Conservation (phyloP, 1,140 invertebrate genomes). For the Trichonephila clavata region DNA sequence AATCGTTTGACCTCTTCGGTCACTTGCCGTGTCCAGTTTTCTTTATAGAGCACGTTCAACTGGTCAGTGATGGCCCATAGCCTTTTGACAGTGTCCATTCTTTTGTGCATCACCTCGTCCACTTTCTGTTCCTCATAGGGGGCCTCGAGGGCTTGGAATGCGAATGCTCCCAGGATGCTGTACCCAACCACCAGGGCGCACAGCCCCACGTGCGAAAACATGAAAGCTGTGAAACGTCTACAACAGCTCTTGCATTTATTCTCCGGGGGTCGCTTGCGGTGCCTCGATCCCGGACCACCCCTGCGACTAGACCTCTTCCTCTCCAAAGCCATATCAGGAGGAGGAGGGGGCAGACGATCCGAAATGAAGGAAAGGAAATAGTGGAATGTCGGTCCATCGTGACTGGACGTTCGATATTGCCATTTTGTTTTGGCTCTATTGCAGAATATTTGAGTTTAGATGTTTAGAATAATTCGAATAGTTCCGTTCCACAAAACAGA, state of each 20-base stretch:
- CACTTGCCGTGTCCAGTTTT: constrained; percentile 86
- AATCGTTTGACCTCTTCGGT: constrained; percentile 84
- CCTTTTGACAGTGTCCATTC: constrained; percentile 88
- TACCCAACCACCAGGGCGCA: constrained; percentile 93
- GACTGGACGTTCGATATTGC: background rate
- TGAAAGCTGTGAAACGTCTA: constrained; percentile 90
- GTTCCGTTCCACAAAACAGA: too few species aligned
- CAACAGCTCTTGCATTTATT: constrained; percentile 87
- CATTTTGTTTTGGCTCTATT: background rate
- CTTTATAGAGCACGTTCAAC: constrained; percentile 85
- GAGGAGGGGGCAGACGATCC: background rate
- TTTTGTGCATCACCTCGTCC: constrained; percentile 87
- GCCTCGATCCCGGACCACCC: background rate
- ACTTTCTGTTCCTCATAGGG: constrained; percentile 89
- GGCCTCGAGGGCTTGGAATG: constrained; percentile 89
- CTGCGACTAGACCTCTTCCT: constrained; percentile 65
- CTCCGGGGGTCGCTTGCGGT: constrained; percentile 46
- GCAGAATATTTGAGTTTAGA: too few species aligned
- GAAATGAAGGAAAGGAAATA: background rate
- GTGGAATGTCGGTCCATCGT: constrained; percentile 12
- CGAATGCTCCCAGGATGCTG: constrained; percentile 92
- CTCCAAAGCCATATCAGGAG: constrained; percentile 60
- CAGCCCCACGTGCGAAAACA: constrained; percentile 93
- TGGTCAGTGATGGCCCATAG: constrained; percentile 90
- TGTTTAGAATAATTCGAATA: too few species aligned